These are phyloP conservation scores for Belonocnema kinseyi DNA, from an alignment of 1,140 invertebrate genomes.

Conservation along the genomic window DNA sequence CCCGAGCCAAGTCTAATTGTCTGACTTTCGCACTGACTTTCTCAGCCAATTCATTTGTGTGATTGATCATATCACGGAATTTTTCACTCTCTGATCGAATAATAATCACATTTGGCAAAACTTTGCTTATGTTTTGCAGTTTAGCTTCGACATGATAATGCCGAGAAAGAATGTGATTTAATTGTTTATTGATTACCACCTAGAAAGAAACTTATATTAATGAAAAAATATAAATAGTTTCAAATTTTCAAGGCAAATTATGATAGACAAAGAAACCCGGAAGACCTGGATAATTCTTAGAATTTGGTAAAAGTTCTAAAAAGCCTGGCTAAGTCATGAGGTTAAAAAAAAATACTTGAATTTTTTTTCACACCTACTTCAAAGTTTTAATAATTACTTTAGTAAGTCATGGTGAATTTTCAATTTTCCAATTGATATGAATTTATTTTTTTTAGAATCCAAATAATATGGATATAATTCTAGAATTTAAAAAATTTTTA, in stretches of 20 bases:
- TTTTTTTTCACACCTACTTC: too few species aligned
- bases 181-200: conserved; percentile 78
- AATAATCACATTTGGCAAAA: conserved; percentile 82
- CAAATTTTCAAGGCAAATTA: neutral
- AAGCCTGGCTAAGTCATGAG: too few species aligned
- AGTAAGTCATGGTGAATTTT: too few species aligned
- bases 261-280: too few species aligned
- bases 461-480: too few species aligned
- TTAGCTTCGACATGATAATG: conserved; percentile 82
- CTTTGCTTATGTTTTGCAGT: conserved; percentile 79
- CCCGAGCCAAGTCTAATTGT: conserved; percentile 94
- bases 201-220: conserved; percentile 63
- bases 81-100: conserved; percentile 84
- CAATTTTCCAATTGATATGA: too few species aligned
- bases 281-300: too few species aligned
- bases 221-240: conserved; percentile 31
- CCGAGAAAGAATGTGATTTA: conserved; percentile 79
- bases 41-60: conserved; percentile 92
- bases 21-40: conserved; percentile 98
- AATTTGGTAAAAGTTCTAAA: too few species aligned
- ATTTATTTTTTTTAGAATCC: too few species aligned
- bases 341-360: too few species aligned
- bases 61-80: conserved; percentile 88
- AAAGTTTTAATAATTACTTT: too few species aligned
- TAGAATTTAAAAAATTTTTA: too few species aligned